Conservation (phyloP, 2,797 vertebrate species). For the Darevskia mixta region DNA sequence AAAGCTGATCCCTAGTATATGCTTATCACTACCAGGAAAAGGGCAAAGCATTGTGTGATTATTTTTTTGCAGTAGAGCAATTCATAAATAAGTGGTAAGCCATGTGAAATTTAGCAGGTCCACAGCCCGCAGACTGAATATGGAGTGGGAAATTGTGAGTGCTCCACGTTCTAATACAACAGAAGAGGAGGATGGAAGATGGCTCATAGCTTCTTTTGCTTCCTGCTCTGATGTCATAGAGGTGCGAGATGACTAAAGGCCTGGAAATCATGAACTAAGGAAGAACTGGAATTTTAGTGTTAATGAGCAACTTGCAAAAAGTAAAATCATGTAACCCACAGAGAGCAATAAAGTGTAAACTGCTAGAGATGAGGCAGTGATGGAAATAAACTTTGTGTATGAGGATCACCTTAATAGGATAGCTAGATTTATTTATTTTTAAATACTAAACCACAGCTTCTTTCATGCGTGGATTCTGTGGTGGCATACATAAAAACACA, state of each 20-base stretch:
- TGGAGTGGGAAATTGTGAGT: background rate
- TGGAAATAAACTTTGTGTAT: background rate
- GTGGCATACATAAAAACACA: too few species aligned
- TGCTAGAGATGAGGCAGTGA: background rate
- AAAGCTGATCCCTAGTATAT: background rate
- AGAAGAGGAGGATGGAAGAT: background rate
- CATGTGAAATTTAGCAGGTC: background rate
- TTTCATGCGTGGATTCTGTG: too few species aligned
- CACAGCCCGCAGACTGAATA: background rate
- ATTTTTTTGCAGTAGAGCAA: background rate
- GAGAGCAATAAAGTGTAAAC: too few species aligned
- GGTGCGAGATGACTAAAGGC: background rate
- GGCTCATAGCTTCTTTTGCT: background rate
- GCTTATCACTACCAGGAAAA: slow-evolving; percentile 7
- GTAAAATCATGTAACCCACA: background rate
- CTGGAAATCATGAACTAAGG: too few species aligned
- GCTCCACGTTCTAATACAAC: background rate
- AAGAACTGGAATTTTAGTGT: background rate
- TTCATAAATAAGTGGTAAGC: background rate
- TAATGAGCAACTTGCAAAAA: background rate
- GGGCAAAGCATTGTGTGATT: background rate
- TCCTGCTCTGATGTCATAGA: background rate
- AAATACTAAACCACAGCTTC: too few species aligned
- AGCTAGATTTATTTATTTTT: too few species aligned
- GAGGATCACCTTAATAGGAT: background rate